Percentiles rank a stretch among this genome's conserved stretches.
Evolutionary conservation across 2,888 invertebrate genomes (phyloP).

Genomic region (Hydraecia micacea): DNA sequence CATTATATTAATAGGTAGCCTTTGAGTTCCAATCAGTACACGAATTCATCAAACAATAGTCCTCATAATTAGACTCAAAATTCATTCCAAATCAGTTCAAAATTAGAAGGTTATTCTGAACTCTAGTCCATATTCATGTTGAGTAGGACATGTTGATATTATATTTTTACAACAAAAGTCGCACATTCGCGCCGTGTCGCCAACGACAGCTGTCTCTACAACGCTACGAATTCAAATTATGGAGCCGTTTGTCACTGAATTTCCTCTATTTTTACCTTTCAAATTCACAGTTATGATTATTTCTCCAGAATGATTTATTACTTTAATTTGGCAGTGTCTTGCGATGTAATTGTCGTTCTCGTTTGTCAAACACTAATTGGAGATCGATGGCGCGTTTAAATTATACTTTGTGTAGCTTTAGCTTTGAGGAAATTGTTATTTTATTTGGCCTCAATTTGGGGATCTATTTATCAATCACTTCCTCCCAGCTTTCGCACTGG

Average conservation of each 20-base stretch:
- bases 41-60: not conserved
- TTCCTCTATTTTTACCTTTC: slow-evolving; percentile 67
- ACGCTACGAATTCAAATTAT: slow-evolving; percentile 77
- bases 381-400: slow-evolving; percentile 43
- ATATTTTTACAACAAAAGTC: slow-evolving; percentile 74
- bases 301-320: slow-evolving; percentile 64
- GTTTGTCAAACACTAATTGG: slow-evolving; percentile 55
- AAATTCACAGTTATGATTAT: slow-evolving; percentile 63
- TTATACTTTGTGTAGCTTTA: slow-evolving; percentile 13
- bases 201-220: slow-evolving; percentile 79
- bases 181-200: slow-evolving; percentile 64
- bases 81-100: not conserved
- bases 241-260: slow-evolving; percentile 72
- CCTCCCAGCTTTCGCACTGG: not conserved
- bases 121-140: slow-evolving; percentile 7
- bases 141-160: slow-evolving; percentile 32
- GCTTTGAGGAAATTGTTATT: slow-evolving; percentile 11
- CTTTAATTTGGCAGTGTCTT: slow-evolving; percentile 60
- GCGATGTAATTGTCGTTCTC: slow-evolving; percentile 53
- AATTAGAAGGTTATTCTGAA: slow-evolving; percentile 12
- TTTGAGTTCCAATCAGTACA: not conserved
- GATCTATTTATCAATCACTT: not conserved
- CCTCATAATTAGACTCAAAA: not conserved
- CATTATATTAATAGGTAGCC: not conserved
- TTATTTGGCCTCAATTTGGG: slow-evolving; percentile 5